Percentiles rank a stretch among this genome's conserved stretches.
phyloP scores from a whole-genome alignment of 2,888 invertebrate genomes.

The Carcina quercana region DNA sequence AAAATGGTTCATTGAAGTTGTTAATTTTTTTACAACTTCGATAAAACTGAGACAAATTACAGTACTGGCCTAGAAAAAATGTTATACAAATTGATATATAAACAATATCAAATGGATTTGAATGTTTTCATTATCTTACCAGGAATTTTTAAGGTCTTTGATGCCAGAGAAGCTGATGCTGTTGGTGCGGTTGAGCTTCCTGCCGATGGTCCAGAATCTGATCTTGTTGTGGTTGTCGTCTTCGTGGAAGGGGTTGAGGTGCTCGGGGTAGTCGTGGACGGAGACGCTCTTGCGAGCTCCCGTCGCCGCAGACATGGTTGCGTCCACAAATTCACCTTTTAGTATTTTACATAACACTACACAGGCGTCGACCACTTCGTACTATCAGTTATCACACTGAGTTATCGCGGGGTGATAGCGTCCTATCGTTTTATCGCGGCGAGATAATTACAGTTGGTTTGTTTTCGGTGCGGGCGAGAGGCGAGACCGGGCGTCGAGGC shows the following conservation, averaged over 20 bases:
- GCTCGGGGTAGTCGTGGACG: slow-evolving; percentile 83
- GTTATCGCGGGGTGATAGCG: slow-evolving; percentile 60
- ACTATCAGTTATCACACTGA: slow-evolving; percentile 65
- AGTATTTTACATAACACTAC: slow-evolving; percentile 61
- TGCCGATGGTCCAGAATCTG: slow-evolving; percentile 75
- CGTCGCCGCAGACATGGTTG: slow-evolving; percentile 56
- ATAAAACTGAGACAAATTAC: too few species aligned
- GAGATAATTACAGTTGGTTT: slow-evolving; percentile 60
- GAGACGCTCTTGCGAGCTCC: slow-evolving; percentile 68
- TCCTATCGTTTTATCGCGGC: slow-evolving; percentile 56
- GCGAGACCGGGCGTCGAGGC: slow-evolving; percentile 31
- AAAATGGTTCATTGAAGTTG: too few species aligned
- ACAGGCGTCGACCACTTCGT: slow-evolving; percentile 54
- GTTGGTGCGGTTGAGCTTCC: slow-evolving; percentile 68
- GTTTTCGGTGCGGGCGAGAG: slow-evolving; percentile 42
- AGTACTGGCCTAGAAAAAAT: too few species aligned
- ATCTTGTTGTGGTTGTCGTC: slow-evolving; percentile 78
- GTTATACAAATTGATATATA: too few species aligned
- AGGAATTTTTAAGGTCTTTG: slow-evolving; percentile 72
- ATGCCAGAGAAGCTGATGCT: slow-evolving; percentile 77
- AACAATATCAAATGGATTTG: too few species aligned
- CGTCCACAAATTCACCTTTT: slow-evolving; percentile 34
- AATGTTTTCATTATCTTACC: too few species aligned
- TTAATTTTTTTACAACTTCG: too few species aligned
- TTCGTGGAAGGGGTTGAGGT: slow-evolving; percentile 84